Conservation (phyloP, 2,113 vertebrate genomes). For the Triplophysa siluroides region DNA sequence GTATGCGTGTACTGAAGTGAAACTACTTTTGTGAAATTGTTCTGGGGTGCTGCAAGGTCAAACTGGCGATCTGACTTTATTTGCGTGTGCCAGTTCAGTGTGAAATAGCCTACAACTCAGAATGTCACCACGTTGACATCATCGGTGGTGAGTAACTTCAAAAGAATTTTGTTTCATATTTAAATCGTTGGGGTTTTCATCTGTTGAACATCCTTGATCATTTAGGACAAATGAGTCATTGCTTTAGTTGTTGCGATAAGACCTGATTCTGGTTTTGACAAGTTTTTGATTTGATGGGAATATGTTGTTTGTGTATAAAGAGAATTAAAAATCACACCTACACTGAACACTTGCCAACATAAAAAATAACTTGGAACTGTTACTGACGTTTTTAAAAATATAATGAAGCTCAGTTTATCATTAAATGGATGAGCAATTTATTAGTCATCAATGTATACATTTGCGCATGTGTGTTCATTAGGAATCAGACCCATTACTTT, state of each 20-base stretch:
- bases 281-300: background rate
- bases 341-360: background rate
- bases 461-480: too few relatives aligned
- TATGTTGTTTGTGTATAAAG: slow-evolving; percentile 33
- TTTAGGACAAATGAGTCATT: background rate
- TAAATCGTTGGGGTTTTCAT: background rate
- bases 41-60: background rate
- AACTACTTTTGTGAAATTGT: slow-evolving; percentile 13
- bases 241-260: too few relatives aligned
- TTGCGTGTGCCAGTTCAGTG: background rate
- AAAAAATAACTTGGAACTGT: too few relatives aligned
- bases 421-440: too few relatives aligned
- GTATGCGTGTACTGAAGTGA: background rate
- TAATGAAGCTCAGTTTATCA: too few relatives aligned
- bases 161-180: background rate
- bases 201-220: background rate
- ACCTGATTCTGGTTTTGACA: background rate
- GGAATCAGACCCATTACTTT: too few relatives aligned
- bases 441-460: too few relatives aligned
- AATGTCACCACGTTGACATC: slow-evolving; percentile 5
- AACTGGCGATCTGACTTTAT: background rate
- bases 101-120: background rate
- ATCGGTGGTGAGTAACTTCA: slow-evolving; percentile 17
- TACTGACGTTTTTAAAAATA: too few relatives aligned
- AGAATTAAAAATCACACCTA: slow-evolving; percentile 11